Conservation (phyloP, 2,888 invertebrate species). For the Netelia virgata region DNA sequence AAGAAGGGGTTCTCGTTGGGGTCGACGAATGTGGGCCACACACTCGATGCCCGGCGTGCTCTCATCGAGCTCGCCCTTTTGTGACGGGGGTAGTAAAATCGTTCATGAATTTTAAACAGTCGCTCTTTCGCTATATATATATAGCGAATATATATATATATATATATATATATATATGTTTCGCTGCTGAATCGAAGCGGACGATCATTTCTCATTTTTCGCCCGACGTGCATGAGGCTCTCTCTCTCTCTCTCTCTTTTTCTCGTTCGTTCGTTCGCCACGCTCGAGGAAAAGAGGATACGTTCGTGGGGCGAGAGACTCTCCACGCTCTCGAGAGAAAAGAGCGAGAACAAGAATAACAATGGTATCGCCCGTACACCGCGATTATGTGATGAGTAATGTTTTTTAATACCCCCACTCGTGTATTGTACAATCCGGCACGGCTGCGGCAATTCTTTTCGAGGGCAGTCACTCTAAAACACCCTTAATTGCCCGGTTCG, state of each 20-base stretch:
- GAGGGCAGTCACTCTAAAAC: slow-evolving; percentile 84
- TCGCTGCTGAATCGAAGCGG: slow-evolving; percentile 77
- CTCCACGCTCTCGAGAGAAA: slow-evolving; percentile 47
- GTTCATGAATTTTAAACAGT: slow-evolving; percentile 85
- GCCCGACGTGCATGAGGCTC: slow-evolving; percentile 70
- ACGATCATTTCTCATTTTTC: slow-evolving; percentile 84
- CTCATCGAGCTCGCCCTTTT: slow-evolving; percentile 73
- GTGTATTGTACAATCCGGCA: slow-evolving; percentile 63
- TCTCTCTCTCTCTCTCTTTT: background rate
- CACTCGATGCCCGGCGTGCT: slow-evolving; percentile 65
- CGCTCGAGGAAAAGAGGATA: slow-evolving; percentile 48
- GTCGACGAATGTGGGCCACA: slow-evolving; percentile 64
- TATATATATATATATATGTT: slow-evolving; percentile 1
- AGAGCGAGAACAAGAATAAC: slow-evolving; percentile 62
- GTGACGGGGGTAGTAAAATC: slow-evolving; percentile 81
- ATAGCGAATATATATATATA: too few relatives aligned
- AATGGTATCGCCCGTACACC: slow-evolving; percentile 59
- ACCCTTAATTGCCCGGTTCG: slow-evolving; percentile 84
- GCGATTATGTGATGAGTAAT: slow-evolving; percentile 85
- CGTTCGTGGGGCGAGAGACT: background rate
- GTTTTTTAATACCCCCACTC: slow-evolving; percentile 82
- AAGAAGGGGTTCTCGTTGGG: slow-evolving; percentile 41
- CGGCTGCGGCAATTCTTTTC: slow-evolving; percentile 60
- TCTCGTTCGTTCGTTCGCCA: background rate
- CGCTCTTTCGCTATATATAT: slow-evolving; percentile 50